Conservation (phyloP, 2,888 invertebrate genomes). For the Drosophila kambysellisi region DNA sequence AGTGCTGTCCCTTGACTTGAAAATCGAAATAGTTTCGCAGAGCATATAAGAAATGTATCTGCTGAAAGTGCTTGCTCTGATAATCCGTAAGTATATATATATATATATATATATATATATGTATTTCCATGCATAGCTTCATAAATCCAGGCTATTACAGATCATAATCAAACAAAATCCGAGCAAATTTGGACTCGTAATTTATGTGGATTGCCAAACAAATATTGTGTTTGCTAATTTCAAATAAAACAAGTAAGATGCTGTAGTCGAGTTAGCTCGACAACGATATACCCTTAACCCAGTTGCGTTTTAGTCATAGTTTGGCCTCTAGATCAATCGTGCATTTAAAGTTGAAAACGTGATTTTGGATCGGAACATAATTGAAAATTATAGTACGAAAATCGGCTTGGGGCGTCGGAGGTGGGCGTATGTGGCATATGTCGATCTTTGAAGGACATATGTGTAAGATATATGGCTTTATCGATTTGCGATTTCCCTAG, state of each 20-base stretch:
- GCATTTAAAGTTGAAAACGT: too few species aligned
- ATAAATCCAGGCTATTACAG: not conserved
- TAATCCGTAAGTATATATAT: not conserved
- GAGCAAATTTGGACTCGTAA: not conserved
- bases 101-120: not conserved
- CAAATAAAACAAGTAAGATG: not conserved
- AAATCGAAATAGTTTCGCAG: constrained; percentile 40
- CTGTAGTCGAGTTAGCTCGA: too few species aligned
- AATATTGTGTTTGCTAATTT: not conserved
- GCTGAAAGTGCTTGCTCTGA: not conserved
- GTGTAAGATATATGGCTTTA: too few species aligned
- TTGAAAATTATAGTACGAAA: too few species aligned
- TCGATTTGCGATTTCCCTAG: too few species aligned
- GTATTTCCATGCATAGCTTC: not conserved
- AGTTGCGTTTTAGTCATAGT: too few species aligned
- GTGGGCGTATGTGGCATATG: too few species aligned
- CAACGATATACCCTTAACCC: too few species aligned
- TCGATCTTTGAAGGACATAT: too few species aligned
- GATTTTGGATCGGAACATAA: too few species aligned
- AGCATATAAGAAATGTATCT: not conserved
- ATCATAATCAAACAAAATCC: not conserved
- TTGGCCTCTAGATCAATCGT: too few species aligned
- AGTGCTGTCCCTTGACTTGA: constrained; percentile 14
- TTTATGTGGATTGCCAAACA: not conserved
- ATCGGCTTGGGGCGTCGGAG: too few species aligned